These are phyloP conservation scores for Epistrophella euchroma DNA, from an alignment of 2,888 invertebrate genomes.

Conservation along the genomic window DNA sequence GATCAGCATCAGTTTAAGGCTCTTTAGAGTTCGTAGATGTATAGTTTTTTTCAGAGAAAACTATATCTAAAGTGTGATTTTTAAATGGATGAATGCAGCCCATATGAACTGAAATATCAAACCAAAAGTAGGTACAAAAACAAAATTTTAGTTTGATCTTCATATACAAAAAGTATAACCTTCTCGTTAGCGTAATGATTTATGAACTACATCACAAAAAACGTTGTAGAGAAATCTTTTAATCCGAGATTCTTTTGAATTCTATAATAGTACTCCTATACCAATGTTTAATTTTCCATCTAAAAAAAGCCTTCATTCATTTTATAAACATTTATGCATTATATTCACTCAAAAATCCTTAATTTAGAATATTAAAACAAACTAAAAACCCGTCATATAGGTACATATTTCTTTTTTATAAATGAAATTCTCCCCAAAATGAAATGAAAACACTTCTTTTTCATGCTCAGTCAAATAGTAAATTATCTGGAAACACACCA, in stretches of 20 bases:
- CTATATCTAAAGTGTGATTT: no score
- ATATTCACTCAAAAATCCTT: slow-evolving; percentile 20
- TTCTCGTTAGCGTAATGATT: slow-evolving; percentile 24
- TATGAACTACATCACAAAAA: not conserved
- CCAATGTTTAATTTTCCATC: slow-evolving; percentile 18
- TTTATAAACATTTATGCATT: slow-evolving; percentile 10
- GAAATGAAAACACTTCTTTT: slow-evolving; percentile 16
- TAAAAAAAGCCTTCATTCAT: slow-evolving; percentile 6
- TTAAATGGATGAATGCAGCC: no score
- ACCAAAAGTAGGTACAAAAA: no score
- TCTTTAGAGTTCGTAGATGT: no score
- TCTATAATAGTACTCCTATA: not conserved
- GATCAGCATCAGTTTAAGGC: no score
- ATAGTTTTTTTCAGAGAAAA: no score
- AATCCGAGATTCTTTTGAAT: not conserved
- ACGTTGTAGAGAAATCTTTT: not conserved
- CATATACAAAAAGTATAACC: not conserved
- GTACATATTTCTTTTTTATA: not conserved
- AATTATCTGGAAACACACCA: slow-evolving; percentile 29
- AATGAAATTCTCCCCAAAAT: slow-evolving; percentile 1
- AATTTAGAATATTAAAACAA: not conserved
- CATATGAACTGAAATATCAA: no score
- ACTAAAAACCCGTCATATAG: not conserved
- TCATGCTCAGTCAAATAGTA: slow-evolving; percentile 13
- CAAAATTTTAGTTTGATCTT: no score